phyloP scores from a whole-genome alignment of 2,797 vertebrate genomes.

The Megalops cyprinoides region DNA sequence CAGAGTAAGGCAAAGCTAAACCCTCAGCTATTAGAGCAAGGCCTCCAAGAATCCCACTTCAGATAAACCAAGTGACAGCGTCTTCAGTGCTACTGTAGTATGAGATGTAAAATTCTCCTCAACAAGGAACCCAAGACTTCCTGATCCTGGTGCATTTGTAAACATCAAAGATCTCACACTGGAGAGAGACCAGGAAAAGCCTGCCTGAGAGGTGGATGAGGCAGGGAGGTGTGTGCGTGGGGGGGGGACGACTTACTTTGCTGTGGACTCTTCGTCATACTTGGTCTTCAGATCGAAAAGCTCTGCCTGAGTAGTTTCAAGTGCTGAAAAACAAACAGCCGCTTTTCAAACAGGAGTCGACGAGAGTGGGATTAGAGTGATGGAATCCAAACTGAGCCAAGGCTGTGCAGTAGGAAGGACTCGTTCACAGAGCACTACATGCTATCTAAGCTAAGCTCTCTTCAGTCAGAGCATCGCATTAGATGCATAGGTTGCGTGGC shows the following conservation, averaged over 20 bases:
- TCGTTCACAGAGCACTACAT: too few relatives aligned
- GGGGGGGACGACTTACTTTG: conserved; percentile 85
- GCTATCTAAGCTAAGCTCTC: too few relatives aligned
- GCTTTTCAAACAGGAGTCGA: neutral
- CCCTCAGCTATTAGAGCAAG: neutral
- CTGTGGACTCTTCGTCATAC: conserved; percentile 96
- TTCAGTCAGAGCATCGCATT: too few relatives aligned
- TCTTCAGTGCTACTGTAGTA: neutral
- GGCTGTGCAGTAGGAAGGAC: too few relatives aligned
- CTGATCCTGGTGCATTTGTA: neutral
- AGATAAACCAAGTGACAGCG: neutral
- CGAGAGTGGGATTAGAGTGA: neutral
- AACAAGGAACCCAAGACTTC: neutral
- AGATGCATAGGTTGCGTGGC: too few relatives aligned
- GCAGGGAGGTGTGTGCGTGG: neutral
- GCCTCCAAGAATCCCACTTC: neutral
- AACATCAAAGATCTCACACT: neutral
- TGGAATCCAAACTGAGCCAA: too few relatives aligned
- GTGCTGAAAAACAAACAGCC: conserved; percentile 74
- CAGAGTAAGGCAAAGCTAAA: neutral
- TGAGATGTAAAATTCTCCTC: neutral
- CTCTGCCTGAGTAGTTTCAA: conserved; percentile 96
- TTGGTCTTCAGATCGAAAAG: conserved; percentile 99
- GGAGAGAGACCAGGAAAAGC: neutral
- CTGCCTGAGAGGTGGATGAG: too few relatives aligned